Evolutionary conservation across 2,888 invertebrate genomes (phyloP).

Genomic region (Neocrepidodera transversa): DNA sequence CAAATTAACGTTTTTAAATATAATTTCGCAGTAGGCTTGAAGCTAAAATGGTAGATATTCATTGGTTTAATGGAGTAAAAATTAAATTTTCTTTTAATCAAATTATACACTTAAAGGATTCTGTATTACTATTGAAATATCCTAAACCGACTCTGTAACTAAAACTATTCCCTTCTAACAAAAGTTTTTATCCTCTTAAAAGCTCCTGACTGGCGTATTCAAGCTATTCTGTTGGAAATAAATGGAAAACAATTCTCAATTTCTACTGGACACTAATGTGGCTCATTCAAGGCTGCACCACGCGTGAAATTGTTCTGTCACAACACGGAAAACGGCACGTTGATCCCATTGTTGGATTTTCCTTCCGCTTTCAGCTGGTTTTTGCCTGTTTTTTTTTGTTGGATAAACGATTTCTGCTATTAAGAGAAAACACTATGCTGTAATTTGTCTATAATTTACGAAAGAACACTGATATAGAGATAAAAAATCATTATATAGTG

Average conservation of each 20-base stretch:
- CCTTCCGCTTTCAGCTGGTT: neutral
- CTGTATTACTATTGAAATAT: no score
- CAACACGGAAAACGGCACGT: constrained; percentile 5
- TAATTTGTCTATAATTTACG: neutral
- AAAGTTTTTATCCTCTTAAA: neutral
- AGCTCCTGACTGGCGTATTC: neutral
- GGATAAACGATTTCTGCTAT: constrained; percentile 4
- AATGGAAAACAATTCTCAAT: constrained; percentile 24
- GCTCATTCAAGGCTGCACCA: constrained; percentile 16
- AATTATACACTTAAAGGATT: no score
- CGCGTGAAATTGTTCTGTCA: constrained; percentile 20
- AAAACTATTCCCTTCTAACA: neutral
- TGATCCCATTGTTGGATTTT: constrained; percentile 4
- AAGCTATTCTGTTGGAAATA: neutral
- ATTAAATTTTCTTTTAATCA: no score
- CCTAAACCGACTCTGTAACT: neutral
- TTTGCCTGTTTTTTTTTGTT: neutral
- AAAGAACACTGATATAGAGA: no score
- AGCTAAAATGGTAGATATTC: no score
- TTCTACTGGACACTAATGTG: constrained; percentile 21
- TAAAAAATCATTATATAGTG: no score
- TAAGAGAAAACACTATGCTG: neutral
- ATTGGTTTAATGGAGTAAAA: no score
- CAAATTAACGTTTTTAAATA: no score
- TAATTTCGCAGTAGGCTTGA: no score